Base-by-base conservation (phyloP, 2,113 vertebrate genomes). In the Anhinga rufa region DNA sequence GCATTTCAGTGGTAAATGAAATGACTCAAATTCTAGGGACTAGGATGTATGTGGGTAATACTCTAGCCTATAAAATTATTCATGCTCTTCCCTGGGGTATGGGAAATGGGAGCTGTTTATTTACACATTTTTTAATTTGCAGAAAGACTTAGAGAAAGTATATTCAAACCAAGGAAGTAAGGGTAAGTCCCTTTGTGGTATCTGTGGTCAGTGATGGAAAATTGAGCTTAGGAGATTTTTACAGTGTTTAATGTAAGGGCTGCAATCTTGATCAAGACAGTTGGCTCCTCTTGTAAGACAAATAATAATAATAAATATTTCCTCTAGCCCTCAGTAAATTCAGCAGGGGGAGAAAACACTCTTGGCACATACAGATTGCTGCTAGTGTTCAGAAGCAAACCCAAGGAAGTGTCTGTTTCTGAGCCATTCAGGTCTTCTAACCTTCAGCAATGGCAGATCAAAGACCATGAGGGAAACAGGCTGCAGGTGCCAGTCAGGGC, bases 391-490 rank as follows among this genome's bases (percentile, higher is more conserved):
- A 51, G 66, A 93, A 86, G 42, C 42, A 80, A 89, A 92, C 61
- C 49, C 58, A 76, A 61, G 65, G 77, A 92, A 87, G 70, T 72
- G 85, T 86, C 82, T 88, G 62, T 58, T 91, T 87, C 40, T 77
- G 81, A 96, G 58, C 84, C 78, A 38, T 85, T 86, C 75, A 86
- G 78, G 75, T 77, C 92, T 91, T 92, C 92, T 92, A 91, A 95
- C 89, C 91, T 95, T 97, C 87, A 91, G 91, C 82, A 82, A 52
- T 97, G 95, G 93, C 48, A 94, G 96, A 97, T 97, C 93, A 96
- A 97, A 97, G 94, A 92, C 96, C 79, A 90, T 0, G 2, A 91
- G 64, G 78, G 75, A 95, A 95, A 42, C 74, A 95, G 85, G 38
- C 79, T 78, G 82, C 95, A 96, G 91, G 76, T 97, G 96, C 96